These are phyloP conservation scores for Sycobia sp. DNA, from an alignment of 1,140 invertebrate species.

Conservation along the genomic window DNA sequence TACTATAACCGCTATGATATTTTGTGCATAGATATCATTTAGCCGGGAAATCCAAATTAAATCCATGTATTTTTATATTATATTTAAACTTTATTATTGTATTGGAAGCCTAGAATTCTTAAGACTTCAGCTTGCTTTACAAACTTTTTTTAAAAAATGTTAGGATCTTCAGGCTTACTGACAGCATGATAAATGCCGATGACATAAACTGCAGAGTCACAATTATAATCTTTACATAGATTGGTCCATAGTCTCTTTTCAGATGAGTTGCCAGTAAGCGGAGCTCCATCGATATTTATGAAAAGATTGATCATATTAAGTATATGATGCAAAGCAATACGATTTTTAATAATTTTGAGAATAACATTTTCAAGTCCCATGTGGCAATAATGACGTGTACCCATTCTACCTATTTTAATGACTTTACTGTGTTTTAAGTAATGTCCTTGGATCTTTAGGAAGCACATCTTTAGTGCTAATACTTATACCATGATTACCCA, in stretches of 20 bases:
- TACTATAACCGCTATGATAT: constrained; percentile 48
- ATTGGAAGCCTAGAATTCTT: constrained; percentile 22
- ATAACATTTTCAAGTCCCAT: too few species aligned
- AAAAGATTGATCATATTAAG: constrained; percentile 2
- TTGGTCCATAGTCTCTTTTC: too few species aligned
- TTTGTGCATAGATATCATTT: constrained; percentile 47
- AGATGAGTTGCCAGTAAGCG: constrained; percentile 5
- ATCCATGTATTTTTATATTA: constrained; percentile 22
- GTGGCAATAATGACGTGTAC: too few species aligned
- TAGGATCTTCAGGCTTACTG: constrained; percentile 22
- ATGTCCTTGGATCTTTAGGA: too few species aligned
- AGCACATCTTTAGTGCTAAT: too few species aligned
- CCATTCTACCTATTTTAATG: too few species aligned
- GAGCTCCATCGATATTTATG: constrained; percentile 36
- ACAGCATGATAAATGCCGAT: constrained; percentile 30
- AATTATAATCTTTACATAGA: constrained; percentile 33
- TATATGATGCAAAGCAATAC: too few species aligned
- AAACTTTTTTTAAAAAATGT: too few species aligned
- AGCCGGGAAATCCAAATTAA: constrained; percentile 53
- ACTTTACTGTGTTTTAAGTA: too few species aligned
- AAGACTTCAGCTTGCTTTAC: constrained; percentile 35
- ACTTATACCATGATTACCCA: too few species aligned
- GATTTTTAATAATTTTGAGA: too few species aligned
- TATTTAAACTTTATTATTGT: constrained; percentile 24
- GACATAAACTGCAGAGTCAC: constrained; percentile 34